Percentiles rank a stretch among this genome's conserved stretches.
Conservation (phyloP, 2,888 invertebrate species). For the Theretra japonica region DNA sequence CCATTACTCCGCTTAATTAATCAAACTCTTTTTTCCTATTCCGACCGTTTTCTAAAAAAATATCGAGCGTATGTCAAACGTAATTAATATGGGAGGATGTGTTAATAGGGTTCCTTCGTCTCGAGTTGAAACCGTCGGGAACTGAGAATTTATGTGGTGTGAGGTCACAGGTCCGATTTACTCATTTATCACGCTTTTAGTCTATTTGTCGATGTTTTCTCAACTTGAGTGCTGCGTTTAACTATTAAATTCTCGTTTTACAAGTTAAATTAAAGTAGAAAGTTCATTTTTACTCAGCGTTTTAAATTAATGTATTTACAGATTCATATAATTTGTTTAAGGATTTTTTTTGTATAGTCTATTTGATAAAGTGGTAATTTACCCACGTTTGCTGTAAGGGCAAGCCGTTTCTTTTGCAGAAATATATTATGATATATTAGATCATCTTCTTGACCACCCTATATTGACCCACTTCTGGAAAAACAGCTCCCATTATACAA, state of each 20-base stretch:
- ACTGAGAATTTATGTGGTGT: constrained; percentile 2
- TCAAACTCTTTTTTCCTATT: constrained; percentile 15
- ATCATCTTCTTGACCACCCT: too few species aligned
- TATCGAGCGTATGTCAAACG: constrained; percentile 48
- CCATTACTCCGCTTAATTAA: constrained; percentile 17
- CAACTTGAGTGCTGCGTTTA: background rate
- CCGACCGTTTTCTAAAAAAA: constrained; percentile 10
- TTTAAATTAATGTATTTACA: background rate
- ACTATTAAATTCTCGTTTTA: constrained; percentile 12
- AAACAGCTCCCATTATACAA: too few species aligned
- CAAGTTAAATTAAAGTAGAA: background rate
- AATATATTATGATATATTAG: too few species aligned
- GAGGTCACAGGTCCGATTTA: constrained; percentile 7
- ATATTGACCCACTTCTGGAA: too few species aligned
- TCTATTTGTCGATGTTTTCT: constrained; percentile 30
- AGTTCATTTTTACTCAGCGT: background rate
- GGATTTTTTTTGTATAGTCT: too few species aligned
- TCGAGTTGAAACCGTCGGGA: constrained; percentile 5
- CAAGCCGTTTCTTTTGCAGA: too few species aligned
- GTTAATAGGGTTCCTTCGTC: constrained; percentile 27
- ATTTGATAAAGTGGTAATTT: too few species aligned
- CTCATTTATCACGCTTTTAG: constrained; percentile 12
- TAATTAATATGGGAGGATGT: constrained; percentile 51
- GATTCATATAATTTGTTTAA: background rate
- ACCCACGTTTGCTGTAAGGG: too few species aligned